Conservation (phyloP, 64 coral and sea anemone species). For the Acropora tenuis region DNA sequence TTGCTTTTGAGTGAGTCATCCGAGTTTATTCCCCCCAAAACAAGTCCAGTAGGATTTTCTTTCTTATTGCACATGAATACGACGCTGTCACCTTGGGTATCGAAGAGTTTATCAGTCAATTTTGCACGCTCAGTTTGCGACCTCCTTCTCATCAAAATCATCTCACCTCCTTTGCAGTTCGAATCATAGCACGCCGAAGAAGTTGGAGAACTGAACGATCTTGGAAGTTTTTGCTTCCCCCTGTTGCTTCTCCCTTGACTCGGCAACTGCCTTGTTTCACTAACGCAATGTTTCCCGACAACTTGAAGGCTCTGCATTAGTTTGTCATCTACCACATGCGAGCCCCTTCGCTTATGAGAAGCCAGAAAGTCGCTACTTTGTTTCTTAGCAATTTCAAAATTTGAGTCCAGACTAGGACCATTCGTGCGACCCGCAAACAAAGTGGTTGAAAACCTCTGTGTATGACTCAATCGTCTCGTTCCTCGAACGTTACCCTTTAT, state of each 20-base stretch:
- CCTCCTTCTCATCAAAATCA: not conserved
- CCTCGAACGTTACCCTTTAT: conserved; percentile 22
- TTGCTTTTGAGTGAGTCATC: not conserved
- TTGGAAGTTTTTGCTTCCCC: not conserved
- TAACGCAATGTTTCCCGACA: conserved; percentile 9
- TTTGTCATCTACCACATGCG: not conserved
- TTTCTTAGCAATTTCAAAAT: not conserved
- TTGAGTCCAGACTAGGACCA: conserved; percentile 10
- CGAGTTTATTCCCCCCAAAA: not conserved
- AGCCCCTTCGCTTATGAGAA: not conserved
- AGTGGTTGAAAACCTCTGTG: not conserved
- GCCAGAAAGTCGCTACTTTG: not conserved
- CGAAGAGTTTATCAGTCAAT: not conserved
- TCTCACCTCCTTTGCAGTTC: conserved; percentile 2
- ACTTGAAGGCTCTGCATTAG: conserved; percentile 8
- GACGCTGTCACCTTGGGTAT: not conserved
- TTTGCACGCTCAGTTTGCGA: conserved; percentile 25
- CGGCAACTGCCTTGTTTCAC: not conserved
- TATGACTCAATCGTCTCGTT: conserved; percentile 1
- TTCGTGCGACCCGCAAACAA: not conserved
- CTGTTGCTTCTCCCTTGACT: not conserved
- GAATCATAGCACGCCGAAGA: not conserved
- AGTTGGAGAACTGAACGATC: conserved; percentile 10
- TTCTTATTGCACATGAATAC: conserved; percentile 6
- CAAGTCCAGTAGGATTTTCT: not conserved